Percentiles rank a stretch among this genome's conserved stretches.
These are phyloP conservation scores for Clinocottus analis DNA, from an alignment of 2,113 vertebrate genomes.

Conservation along the genomic window DNA sequence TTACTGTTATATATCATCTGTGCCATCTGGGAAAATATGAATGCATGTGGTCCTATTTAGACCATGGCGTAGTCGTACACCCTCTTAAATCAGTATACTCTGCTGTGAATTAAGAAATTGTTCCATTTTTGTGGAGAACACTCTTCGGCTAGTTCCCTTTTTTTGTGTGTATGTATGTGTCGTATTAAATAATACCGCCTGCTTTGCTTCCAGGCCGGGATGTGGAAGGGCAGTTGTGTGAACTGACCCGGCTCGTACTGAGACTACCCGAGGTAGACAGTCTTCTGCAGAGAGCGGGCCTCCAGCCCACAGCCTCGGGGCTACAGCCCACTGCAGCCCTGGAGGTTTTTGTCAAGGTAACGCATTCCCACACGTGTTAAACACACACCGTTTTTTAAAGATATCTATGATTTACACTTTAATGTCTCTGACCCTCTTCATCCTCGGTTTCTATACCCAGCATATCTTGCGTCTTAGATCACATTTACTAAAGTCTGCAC, in stretches of 20 bases:
- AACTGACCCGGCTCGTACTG: constrained; percentile 92
- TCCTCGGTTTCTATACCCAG: not conserved
- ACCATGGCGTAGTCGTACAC: not conserved
- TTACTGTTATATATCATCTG: not conserved
- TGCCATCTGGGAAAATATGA: not conserved
- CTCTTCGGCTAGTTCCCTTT: not conserved
- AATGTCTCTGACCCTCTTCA: not conserved
- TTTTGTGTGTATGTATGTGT: not conserved
- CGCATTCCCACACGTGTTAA: not conserved
- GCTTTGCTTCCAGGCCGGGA: constrained; percentile 77
- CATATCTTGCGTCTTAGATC: not conserved
- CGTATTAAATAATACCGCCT: not conserved
- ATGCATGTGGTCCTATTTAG: not conserved
- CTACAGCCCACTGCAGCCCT: constrained; percentile 87
- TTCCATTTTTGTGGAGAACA: not conserved
- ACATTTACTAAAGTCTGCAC: not conserved
- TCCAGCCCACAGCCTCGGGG: constrained; percentile 73
- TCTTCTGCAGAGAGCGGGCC: constrained; percentile 84
- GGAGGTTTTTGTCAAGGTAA: constrained; percentile 91
- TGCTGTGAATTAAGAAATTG: not conserved
- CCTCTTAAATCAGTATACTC: not conserved
- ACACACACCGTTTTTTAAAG: not conserved
- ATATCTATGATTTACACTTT: not conserved
- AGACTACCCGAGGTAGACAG: constrained; percentile 90
- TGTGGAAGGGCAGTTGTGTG: constrained; percentile 88